Conservation (phyloP, 2,113 vertebrate genomes). For the Saiga tatarica region DNA sequence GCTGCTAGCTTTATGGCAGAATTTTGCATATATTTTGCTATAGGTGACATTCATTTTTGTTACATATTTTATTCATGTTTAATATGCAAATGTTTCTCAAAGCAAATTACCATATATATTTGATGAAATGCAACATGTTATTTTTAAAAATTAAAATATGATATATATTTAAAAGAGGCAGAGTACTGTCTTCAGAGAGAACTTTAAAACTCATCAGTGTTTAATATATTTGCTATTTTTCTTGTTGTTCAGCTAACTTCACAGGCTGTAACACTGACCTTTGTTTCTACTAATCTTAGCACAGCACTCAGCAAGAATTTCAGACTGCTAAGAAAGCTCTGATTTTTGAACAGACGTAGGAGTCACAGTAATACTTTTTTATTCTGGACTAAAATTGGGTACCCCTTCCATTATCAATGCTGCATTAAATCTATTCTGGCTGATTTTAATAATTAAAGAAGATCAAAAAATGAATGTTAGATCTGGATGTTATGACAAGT, state of each 20-base stretch:
- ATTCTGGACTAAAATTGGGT: not conserved
- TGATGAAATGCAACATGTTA: slow-evolving; percentile 48
- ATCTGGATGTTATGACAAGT: not conserved
- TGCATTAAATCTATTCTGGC: not conserved
- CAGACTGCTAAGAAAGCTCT: not conserved
- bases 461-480: not conserved
- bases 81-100: slow-evolving; percentile 50
- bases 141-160: not conserved
- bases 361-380: not conserved
- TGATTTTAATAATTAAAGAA: not conserved
- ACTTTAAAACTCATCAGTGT: not conserved
- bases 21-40: slow-evolving; percentile 71
- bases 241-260: not conserved
- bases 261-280: not conserved
- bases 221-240: not conserved
- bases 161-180: not conserved
- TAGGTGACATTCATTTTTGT: slow-evolving; percentile 65
- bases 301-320: not conserved
- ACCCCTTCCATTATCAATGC: not conserved
- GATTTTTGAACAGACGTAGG: not conserved
- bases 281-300: not conserved
- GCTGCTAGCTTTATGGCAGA: slow-evolving; percentile 71
- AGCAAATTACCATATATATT: slow-evolving; percentile 32
- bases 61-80: slow-evolving; percentile 75
- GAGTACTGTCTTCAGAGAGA: not conserved